phyloP scores from a whole-genome alignment of 2,113 vertebrate genomes.

The cat (Felis catus) region F.catus_Fca126_mat1.0 CM031418.1:130896501-130897000 shows the following conservation, averaged over 20 bases:
- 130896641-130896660: background rate
- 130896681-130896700: background rate
- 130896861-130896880: background rate
- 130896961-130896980: accelerated
- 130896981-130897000: background rate
- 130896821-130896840: background rate
- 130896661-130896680: background rate
- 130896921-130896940: background rate
- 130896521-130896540: background rate
- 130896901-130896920: accelerated
- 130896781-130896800: background rate
- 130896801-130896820: background rate
- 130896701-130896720: no score
- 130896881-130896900: accelerated
- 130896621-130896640: background rate
- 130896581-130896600: background rate
- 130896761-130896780: background rate
- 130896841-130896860: background rate
- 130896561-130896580: background rate
- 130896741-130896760: background rate
- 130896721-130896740: background rate
- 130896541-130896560: accelerated
- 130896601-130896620: background rate
- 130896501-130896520: no score
- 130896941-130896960: no score